Evolutionary conservation across 2,888 invertebrate genomes (phyloP).

Genomic region (Diplolepis rosae): DNA sequence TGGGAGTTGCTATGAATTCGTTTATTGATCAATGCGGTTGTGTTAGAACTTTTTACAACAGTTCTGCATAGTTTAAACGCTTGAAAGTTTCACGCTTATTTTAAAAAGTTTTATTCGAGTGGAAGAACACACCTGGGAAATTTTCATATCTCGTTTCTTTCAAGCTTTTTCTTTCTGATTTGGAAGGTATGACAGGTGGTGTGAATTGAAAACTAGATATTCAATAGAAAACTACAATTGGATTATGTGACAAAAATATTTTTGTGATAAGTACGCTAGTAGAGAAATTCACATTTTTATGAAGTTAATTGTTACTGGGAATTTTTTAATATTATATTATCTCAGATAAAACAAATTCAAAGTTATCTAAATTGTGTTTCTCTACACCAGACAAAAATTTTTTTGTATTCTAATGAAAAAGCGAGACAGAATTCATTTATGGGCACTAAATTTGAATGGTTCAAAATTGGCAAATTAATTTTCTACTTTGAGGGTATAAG

Average conservation of each 20-base stretch:
- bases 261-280: not conserved
- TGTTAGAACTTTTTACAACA: conserved; percentile 3
- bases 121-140: conserved; percentile 5
- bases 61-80: conserved; percentile 25
- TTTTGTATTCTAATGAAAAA: not conserved
- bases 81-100: conserved; percentile 24
- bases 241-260: not conserved
- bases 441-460: too few relatives aligned
- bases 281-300: too few relatives aligned
- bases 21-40: conserved; percentile 25
- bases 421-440: too few relatives aligned
- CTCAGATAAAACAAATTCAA: too few relatives aligned
- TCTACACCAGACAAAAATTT: too few relatives aligned
- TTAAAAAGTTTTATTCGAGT: conserved; percentile 15
- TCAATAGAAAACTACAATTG: not conserved
- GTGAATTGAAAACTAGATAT: not conserved
- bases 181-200: not conserved
- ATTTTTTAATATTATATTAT: too few relatives aligned
- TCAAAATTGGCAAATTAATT: too few relatives aligned
- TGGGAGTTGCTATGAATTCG: not conserved
- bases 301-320: too few relatives aligned
- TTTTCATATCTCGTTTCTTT: conserved; percentile 17
- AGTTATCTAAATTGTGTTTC: too few relatives aligned
- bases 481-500: too few relatives aligned
- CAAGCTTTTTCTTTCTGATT: not conserved